A percentile compares a stretch with the other conserved stretches of the same genome.
These are phyloP conservation scores for Menidia menidia DNA, from an alignment of 2,797 vertebrate genomes.

Conservation along the genomic window DNA sequence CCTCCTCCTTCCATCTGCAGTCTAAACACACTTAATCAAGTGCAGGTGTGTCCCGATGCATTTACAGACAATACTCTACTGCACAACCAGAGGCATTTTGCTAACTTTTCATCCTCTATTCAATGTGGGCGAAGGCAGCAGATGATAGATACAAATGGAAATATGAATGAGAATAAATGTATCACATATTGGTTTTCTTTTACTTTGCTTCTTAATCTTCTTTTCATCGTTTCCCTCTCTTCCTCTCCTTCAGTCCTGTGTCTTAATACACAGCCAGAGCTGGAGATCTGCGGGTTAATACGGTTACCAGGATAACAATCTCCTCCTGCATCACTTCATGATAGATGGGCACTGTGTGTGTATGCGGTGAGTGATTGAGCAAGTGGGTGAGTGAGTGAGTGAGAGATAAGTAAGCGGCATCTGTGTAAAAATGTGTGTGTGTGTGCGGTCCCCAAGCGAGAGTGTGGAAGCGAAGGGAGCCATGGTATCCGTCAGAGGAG, in stretches of 20 bases:
- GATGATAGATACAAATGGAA: constrained; percentile 55
- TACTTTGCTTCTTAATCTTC: constrained; percentile 49
- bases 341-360: constrained; percentile 79
- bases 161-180: constrained; percentile 53
- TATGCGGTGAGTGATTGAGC: constrained; percentile 76
- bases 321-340: constrained; percentile 74
- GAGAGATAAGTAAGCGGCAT: constrained; percentile 77
- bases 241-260: constrained; percentile 33
- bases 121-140: neutral
- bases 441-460: constrained; percentile 50
- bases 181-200: constrained; percentile 54
- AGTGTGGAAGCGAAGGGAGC: constrained; percentile 74
- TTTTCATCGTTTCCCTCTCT: constrained; percentile 33
- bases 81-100: constrained; percentile 24
- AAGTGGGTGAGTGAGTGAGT: constrained; percentile 77
- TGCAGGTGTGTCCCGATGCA: constrained; percentile 72
- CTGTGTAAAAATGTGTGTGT: constrained; percentile 68
- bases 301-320: constrained; percentile 83
- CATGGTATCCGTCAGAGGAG: constrained; percentile 79
- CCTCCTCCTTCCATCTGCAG: constrained; percentile 69
- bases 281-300: constrained; percentile 82
- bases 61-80: constrained; percentile 56
- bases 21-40: constrained; percentile 83
- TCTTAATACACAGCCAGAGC: constrained; percentile 74
- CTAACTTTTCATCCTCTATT: constrained; percentile 39